Evolutionary conservation across 2,888 invertebrate genomes (phyloP).

Genomic region (Sericinus montela): DNA sequence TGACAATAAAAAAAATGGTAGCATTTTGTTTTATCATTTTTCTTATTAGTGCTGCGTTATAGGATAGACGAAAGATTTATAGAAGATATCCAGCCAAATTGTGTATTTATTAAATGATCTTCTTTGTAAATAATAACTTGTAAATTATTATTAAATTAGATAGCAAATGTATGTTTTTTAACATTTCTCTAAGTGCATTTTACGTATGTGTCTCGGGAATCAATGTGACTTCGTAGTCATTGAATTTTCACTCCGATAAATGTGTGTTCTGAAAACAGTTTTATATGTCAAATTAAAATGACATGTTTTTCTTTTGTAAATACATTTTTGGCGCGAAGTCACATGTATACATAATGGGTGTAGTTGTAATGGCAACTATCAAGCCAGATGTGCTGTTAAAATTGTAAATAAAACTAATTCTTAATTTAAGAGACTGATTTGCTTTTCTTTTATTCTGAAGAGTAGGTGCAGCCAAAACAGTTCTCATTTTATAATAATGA

Average conservation of each 20-base stretch:
- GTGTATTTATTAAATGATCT: constrained; percentile 66
- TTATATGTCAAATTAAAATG: neutral
- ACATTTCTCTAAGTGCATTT: constrained; percentile 21
- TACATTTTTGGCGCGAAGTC: constrained; percentile 33
- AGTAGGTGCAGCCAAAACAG: constrained; percentile 21
- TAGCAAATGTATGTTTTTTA: constrained; percentile 59
- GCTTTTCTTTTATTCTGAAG: constrained; percentile 37
- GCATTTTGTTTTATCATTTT: constrained; percentile 24
- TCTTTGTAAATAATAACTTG: constrained; percentile 62
- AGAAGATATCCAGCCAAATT: constrained; percentile 57
- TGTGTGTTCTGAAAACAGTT: neutral
- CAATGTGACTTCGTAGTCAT: constrained; percentile 15
- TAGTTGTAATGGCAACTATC: constrained; percentile 28
- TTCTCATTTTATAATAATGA: constrained; percentile 1
- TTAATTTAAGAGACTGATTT: constrained; percentile 75
- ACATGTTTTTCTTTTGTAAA: constrained; percentile 28
- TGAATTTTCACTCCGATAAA: neutral
- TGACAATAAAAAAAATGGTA: constrained; percentile 53
- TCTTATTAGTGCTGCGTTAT: constrained; percentile 30
- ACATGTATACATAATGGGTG: constrained; percentile 21
- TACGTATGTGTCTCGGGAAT: constrained; percentile 26
- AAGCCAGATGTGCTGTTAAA: constrained; percentile 33
- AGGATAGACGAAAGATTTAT: constrained; percentile 25
- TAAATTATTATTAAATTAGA: constrained; percentile 65
- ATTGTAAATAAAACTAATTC: constrained; percentile 62